phyloP scores from a whole-genome alignment of 2,888 invertebrate species.

The Theristus sp. region DNA sequence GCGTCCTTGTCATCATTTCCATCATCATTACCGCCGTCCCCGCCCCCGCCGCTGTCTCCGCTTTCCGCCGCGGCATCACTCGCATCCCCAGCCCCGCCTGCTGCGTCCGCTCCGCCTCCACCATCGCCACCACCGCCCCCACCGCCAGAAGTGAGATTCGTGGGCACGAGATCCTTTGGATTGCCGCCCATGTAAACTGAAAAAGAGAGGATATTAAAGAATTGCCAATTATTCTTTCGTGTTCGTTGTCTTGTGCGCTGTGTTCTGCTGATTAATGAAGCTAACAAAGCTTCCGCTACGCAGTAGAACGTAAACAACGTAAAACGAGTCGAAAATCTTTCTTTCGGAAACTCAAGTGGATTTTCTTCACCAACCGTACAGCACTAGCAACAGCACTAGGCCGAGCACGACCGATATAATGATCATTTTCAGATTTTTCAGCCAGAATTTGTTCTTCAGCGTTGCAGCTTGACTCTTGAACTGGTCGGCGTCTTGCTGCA shows the following conservation, averaged over 20 bases:
- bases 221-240: not conserved
- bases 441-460: conserved; percentile 6
- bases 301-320: no score
- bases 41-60: not conserved
- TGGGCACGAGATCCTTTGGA: not conserved
- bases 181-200: not conserved
- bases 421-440: conserved; percentile 4
- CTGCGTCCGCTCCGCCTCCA: not conserved
- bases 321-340: no score
- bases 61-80: not conserved
- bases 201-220: not conserved
- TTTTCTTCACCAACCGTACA: not conserved
- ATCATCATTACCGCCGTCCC: not conserved
- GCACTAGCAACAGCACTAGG: not conserved
- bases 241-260: not conserved
- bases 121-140: not conserved
- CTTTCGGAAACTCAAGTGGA: no score
- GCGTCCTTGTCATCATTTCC: no score
- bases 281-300: no score
- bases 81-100: not conserved
- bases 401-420: not conserved
- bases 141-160: not conserved
- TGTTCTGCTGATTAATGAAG: no score
- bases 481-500: conserved; percentile 6
- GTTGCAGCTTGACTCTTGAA: conserved; percentile 5